Conservation (phyloP, 2,113 vertebrate genomes). For the Sturnira hondurensis region DNA sequence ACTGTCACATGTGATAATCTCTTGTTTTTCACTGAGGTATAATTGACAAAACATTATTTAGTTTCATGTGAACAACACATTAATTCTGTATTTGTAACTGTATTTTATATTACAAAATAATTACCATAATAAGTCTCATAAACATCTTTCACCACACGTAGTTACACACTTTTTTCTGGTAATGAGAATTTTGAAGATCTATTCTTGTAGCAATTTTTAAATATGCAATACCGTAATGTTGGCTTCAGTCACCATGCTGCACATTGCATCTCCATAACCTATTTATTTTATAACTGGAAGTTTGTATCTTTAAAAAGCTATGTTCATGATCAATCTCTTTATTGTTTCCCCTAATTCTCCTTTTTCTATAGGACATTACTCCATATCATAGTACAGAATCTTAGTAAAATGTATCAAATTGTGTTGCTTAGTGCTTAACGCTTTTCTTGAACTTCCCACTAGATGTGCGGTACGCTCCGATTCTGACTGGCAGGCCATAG, state of each 20-base stretch:
- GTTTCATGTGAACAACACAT: not conserved
- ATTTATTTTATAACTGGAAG: not conserved
- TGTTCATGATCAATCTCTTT: not conserved
- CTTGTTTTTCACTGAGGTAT: not conserved
- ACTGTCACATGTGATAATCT: not conserved
- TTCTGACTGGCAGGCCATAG: not conserved
- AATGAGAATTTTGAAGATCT: not conserved
- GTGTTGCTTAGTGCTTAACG: not conserved
- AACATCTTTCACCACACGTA: not conserved
- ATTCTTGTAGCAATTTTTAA: not conserved
- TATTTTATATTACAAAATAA: not conserved
- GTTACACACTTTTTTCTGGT: not conserved
- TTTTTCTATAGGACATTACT: not conserved
- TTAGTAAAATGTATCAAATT: not conserved
- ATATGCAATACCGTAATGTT: not conserved
- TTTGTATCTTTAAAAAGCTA: not conserved
- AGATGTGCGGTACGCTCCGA: not conserved
- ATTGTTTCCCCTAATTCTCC: not conserved
- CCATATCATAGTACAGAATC: not conserved
- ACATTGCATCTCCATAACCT: not conserved
- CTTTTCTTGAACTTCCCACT: not conserved
- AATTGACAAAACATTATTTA: not conserved
- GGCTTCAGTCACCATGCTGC: not conserved
- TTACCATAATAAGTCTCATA: not conserved
- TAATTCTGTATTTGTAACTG: not conserved